Percentiles rank a stretch among this genome's conserved stretches.
Evolutionary conservation across 1,140 invertebrate species (phyloP).

Genomic region (Oreohelix idahoensis): DNA sequence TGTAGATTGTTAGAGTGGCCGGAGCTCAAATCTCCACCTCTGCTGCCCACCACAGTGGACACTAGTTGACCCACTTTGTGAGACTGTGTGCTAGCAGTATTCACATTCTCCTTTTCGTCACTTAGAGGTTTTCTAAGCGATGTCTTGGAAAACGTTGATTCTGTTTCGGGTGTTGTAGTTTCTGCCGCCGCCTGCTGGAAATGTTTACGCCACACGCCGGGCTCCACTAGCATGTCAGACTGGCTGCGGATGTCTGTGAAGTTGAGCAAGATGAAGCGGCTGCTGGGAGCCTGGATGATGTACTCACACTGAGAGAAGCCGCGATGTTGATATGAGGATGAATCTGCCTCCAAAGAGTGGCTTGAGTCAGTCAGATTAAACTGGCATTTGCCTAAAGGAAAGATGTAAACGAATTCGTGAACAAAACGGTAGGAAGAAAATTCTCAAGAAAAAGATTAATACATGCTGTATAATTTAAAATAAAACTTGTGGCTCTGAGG

Average conservation of each 20-base stretch:
- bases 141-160: background rate
- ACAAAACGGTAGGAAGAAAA: no score
- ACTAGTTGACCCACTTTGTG: background rate
- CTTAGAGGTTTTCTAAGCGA: background rate
- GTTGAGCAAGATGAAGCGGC: conserved; percentile 18
- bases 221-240: conserved; percentile 7
- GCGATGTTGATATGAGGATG: background rate
- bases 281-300: conserved; percentile 13
- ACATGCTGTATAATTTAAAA: no score
- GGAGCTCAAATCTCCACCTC: background rate
- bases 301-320: conserved; percentile 13
- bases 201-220: background rate
- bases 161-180: background rate
- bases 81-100: background rate
- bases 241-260: conserved; percentile 8
- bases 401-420: background rate
- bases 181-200: background rate
- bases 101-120: background rate
- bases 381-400: background rate
- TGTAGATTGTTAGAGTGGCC: background rate
- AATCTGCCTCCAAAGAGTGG: background rate
- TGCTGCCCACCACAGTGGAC: background rate
- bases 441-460: no score
- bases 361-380: background rate
- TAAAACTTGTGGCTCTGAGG: no score